phyloP scores from a whole-genome alignment of 2,888 invertebrate species.

The Micropterix aruncella region DNA sequence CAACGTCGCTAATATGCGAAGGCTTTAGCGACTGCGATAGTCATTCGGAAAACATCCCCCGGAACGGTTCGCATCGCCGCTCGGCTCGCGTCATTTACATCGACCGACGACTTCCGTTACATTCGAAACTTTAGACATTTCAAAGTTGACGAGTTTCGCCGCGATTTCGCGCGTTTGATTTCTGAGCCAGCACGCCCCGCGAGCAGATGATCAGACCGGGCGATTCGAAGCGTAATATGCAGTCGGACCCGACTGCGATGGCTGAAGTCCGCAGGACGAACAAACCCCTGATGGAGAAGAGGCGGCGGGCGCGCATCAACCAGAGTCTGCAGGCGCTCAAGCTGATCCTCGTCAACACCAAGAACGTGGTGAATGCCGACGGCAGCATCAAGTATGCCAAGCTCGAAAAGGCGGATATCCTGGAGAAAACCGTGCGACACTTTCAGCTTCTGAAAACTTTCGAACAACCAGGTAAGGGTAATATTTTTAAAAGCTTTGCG shows the following conservation, averaged over 20 bases:
- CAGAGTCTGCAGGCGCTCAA: conserved; percentile 59
- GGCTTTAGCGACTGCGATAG: not conserved
- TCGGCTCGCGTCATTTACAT: no score
- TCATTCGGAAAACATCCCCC: not conserved
- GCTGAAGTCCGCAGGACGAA: conserved; percentile 35
- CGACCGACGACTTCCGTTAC: no score
- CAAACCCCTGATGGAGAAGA: conserved; percentile 68
- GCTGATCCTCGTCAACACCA: conserved; percentile 49
- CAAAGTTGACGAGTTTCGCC: no score
- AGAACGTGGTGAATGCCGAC: conserved; percentile 31
- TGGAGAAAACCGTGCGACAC: conserved; percentile 72
- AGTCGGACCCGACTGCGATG: conserved; percentile 18
- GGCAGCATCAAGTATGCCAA: conserved; percentile 56
- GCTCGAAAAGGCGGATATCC: conserved; percentile 73
- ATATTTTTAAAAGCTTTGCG: no score
- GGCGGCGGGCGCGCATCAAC: conserved; percentile 58
- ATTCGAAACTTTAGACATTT: no score
- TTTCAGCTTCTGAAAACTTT: conserved; percentile 60
- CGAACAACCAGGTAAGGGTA: conserved; percentile 36
- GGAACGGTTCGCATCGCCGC: not conserved
- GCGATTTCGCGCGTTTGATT: no score
- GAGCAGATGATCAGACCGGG: not conserved
- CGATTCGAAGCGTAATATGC: conserved; percentile 3
- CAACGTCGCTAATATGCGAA: no score
- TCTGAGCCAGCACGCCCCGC: no score